These are phyloP conservation scores for Steinernema khuongi DNA, from an alignment of 1,140 invertebrate species.

Conservation along the genomic window DNA sequence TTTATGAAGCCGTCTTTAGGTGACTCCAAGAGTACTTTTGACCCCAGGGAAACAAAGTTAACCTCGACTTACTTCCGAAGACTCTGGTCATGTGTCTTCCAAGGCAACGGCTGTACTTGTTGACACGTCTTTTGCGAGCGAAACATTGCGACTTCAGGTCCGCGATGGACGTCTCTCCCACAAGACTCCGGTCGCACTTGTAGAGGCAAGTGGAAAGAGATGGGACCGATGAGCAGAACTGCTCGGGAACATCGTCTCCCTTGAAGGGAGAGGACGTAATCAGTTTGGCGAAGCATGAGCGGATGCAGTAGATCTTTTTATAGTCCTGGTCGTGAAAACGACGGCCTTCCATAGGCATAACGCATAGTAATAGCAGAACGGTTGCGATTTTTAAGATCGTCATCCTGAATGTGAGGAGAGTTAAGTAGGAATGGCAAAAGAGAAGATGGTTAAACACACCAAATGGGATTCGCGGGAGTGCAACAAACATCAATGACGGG, in stretches of 20 bases:
- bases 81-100: neutral
- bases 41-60: neutral
- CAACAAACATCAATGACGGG: too few relatives aligned
- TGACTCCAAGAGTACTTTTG: too few relatives aligned
- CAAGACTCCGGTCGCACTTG: constrained; percentile 4
- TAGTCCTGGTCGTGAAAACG: neutral
- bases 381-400: too few relatives aligned
- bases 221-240: neutral
- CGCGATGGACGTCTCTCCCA: neutral
- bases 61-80: neutral
- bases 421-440: too few relatives aligned
- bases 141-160: neutral
- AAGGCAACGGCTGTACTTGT: neutral
- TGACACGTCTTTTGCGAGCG: neutral
- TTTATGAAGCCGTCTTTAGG: too few relatives aligned
- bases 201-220: neutral
- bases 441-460: too few relatives aligned
- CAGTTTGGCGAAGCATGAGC: neutral
- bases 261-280: neutral
- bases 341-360: too few relatives aligned
- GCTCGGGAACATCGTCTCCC: neutral
- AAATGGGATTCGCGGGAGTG: too few relatives aligned
- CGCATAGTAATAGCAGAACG: neutral
- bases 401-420: too few relatives aligned
- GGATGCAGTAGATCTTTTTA: neutral